A percentile compares a stretch with the other conserved stretches of the same genome.
These are phyloP conservation scores for Sphinx pinastri DNA, from an alignment of 2,888 invertebrate genomes.

Conservation along the genomic window DNA sequence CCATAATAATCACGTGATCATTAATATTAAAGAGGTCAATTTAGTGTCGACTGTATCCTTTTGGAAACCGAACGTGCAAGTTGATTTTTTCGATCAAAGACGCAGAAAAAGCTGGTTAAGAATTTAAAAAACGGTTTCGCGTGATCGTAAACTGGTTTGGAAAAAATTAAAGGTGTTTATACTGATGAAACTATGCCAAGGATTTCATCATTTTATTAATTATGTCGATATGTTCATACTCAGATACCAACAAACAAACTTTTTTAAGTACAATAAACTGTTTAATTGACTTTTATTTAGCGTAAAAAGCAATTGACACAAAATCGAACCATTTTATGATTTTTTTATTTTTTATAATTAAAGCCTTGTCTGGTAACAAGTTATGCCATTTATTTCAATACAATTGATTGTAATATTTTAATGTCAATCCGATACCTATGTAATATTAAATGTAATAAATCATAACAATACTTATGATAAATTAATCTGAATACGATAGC, in stretches of 20 bases:
- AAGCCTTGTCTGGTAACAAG: not conserved
- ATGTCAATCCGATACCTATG: not conserved
- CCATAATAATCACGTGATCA: too few species aligned
- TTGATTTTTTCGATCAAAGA: not conserved
- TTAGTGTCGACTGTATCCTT: too few species aligned
- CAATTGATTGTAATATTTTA: not conserved
- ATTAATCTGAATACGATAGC: not conserved
- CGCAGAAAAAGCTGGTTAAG: not conserved
- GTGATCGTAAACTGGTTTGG: not conserved
- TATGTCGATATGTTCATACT: not conserved
- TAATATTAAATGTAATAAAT: not conserved
- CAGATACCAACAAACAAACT: not conserved
- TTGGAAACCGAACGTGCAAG: too few species aligned
- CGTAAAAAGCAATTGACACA: not conserved
- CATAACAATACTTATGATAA: not conserved
- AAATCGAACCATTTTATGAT: not conserved
- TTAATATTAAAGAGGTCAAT: too few species aligned
- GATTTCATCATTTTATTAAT: slow-evolving; percentile 22
- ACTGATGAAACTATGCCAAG: slow-evolving; percentile 9
- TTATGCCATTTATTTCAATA: not conserved
- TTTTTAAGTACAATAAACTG: not conserved
- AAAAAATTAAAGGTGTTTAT: slow-evolving; percentile 2
- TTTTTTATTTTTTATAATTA: not conserved
- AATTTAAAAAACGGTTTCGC: not conserved
- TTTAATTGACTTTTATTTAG: not conserved